Evolutionary conservation across 1,140 invertebrate species (phyloP), one percentile per base, ranked within the genome.

Genomic region (Olivierus martensii): DNA sequence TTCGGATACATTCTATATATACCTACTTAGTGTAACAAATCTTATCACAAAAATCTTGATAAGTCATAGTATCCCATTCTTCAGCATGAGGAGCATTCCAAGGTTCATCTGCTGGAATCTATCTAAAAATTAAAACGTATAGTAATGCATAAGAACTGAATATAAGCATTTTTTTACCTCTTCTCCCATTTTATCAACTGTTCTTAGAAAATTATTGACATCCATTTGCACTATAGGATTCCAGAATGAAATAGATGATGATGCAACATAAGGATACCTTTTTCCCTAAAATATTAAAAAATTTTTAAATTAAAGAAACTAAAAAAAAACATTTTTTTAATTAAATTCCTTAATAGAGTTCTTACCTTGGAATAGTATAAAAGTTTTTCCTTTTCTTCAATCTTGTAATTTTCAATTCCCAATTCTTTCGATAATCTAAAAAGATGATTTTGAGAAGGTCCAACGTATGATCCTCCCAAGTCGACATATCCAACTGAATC

Each of bases 31-130:
- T 70, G 62, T 63, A 69, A 7, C 63, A 59, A 47, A 62, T 54
- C 60, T 66, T 61, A 37, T 70, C 55, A 18, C 65, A 49, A 51
- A 69, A 71, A 41, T 69, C 59, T 51, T 66, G 57, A 36, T 64
- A 61, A 10, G 67, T 71, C 65, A 69, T 68, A 0, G 49, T 60
- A 46, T 71, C 69, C 69, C 69, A 71, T 56, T 68, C 63, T 37
- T 65, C 54, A 7, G 69, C 69, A 42, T 67, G 57, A 3, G 68
- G 64, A 2, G 68, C 66, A 28, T 62, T 60, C 69, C 69, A 71
- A 12, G 69, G 69, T 3, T 62, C 66, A 18, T 67, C 61, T 3
- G 59, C 14, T 5, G 69, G 68, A 39, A 71, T 66, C 66, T 69
- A 50, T 4, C 9, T 9, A 9, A 28, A 1, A 28, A 6, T 28